A percentile compares a stretch with the other conserved stretches of the same genome.
These are phyloP conservation scores for Bambusicola thoracicus DNA, from an alignment of 2,113 vertebrate genomes.

Conservation along the genomic window DNA sequence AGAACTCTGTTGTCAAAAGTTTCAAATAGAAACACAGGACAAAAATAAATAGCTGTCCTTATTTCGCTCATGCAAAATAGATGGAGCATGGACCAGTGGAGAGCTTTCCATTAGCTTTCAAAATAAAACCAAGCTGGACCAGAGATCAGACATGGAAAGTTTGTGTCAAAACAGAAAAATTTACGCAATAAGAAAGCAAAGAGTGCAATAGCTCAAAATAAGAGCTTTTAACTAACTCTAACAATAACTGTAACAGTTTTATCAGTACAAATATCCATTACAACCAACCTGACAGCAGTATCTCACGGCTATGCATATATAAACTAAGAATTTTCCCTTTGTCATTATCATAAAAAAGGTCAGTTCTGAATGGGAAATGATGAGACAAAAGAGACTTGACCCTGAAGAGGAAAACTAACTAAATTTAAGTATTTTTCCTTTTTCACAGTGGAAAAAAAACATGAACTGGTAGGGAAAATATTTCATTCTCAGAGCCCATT, in stretches of 20 bases:
- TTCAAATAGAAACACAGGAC: background rate
- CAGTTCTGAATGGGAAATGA: slow-evolving; percentile 23
- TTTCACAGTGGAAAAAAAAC: slow-evolving; percentile 53
- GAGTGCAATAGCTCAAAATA: background rate
- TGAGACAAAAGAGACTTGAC: slow-evolving; percentile 36
- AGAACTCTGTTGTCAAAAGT: background rate
- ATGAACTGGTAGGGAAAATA: slow-evolving; percentile 10
- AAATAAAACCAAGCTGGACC: background rate
- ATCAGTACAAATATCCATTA: background rate
- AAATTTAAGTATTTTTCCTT: slow-evolving; percentile 66
- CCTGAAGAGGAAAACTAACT: slow-evolving; percentile 54
- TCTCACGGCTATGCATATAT: background rate
- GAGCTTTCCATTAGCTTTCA: background rate
- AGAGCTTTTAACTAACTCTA: background rate
- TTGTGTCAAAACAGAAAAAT: background rate
- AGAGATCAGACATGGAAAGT: background rate
- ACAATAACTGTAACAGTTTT: background rate
- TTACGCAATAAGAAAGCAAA: background rate
- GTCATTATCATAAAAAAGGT: background rate
- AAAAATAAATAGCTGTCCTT: background rate
- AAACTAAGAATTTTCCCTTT: slow-evolving; percentile 6
- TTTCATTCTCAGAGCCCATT: slow-evolving; percentile 36
- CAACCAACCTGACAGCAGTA: background rate
- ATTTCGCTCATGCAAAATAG: background rate
- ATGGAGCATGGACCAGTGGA: background rate